Conservation (phyloP, 2,113 vertebrate genomes). For the Rhineura floridana region DNA sequence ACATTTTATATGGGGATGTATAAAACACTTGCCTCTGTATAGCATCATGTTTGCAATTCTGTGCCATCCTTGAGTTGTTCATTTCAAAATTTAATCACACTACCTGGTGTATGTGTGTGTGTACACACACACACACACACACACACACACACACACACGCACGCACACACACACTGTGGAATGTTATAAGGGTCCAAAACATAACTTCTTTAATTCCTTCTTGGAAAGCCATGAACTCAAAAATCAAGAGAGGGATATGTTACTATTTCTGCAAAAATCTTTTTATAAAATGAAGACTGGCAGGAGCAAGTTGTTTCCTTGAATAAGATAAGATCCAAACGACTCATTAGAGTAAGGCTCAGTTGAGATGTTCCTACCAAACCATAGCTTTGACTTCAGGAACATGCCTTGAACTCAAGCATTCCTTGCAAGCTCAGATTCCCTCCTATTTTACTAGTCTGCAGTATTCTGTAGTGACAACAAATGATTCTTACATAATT, state of each 20-base stretch:
- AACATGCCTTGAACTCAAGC: background rate
- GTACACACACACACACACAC: background rate
- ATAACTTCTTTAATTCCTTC: constrained; percentile 39
- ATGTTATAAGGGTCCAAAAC: constrained; percentile 18
- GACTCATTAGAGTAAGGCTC: background rate
- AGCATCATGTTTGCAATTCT: constrained; percentile 55
- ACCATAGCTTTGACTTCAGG: background rate
- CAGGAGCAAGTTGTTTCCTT: constrained; percentile 24
- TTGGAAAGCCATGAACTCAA: constrained; percentile 24
- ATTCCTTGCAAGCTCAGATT: background rate
- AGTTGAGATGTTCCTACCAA: background rate
- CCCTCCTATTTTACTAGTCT: background rate
- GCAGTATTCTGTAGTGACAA: background rate
- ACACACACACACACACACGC: no score
- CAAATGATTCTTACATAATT: background rate
- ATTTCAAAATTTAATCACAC: constrained; percentile 54
- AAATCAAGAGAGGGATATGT: constrained; percentile 49
- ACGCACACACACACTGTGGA: constrained; percentile 21
- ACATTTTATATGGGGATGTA: constrained; percentile 47
- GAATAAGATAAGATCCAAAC: constrained; percentile 24
- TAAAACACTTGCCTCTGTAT: constrained; percentile 33
- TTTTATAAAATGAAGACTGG: constrained; percentile 33
- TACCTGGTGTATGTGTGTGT: constrained; percentile 31
- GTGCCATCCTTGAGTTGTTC: constrained; percentile 62
- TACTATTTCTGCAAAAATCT: constrained; percentile 9